Percentiles rank a stretch among this genome's conserved stretches.
phyloP scores from a whole-genome alignment of 2,797 vertebrate genomes.

The Helarctos malayanus region DNA sequence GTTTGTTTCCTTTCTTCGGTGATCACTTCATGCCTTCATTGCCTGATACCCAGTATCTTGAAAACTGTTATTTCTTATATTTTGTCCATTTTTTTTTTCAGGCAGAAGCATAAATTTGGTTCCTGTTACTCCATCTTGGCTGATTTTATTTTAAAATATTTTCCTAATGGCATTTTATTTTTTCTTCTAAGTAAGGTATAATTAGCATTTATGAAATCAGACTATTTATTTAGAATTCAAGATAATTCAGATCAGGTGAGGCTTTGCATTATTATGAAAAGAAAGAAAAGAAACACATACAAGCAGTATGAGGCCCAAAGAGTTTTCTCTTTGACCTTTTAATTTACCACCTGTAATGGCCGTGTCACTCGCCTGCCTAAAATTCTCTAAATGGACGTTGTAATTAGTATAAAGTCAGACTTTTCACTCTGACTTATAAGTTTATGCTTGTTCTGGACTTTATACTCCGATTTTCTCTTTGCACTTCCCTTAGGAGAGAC shows the following conservation, averaged over 20 bases:
- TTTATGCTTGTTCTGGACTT: background rate
- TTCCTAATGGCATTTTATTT: background rate
- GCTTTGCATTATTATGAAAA: background rate
- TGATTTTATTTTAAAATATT: background rate
- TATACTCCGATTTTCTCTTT: background rate
- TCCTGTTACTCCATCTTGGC: background rate
- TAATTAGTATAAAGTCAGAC: background rate
- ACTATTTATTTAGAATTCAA: background rate
- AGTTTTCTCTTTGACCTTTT: background rate
- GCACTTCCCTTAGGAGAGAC: background rate
- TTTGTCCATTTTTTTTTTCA: background rate
- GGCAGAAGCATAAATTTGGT: background rate
- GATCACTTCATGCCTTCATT: background rate
- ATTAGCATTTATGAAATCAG: background rate
- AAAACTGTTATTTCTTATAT: background rate
- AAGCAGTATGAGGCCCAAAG: background rate
- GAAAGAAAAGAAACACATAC: background rate
- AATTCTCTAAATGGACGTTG: background rate
- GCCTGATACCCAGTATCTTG: background rate
- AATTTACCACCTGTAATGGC: background rate
- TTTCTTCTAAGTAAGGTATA: background rate
- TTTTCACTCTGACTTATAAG: background rate
- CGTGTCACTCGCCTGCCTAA: background rate
- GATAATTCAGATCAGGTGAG: background rate
- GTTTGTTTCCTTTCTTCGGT: background rate